Base-by-base conservation (phyloP, 1,140 invertebrate genomes). In the Drosophila willistoni region DNA sequence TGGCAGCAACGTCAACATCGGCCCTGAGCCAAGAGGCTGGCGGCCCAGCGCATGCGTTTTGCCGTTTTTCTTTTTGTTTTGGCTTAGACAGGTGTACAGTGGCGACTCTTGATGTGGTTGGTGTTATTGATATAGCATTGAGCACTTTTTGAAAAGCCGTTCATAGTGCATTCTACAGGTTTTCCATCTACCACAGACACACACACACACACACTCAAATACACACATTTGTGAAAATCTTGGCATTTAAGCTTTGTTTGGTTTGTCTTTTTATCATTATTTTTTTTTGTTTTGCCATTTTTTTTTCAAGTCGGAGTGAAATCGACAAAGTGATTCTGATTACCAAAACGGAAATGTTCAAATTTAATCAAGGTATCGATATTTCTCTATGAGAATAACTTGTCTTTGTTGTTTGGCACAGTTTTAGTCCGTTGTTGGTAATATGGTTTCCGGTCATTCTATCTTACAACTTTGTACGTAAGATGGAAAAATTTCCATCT, bases 81-180 rank as follows among this genome's bases (percentile, higher is more conserved):
- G 79, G 75, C 79, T 79, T 68, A 82, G 79, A 73, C 82, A 86
- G 82, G 82, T 86, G 82, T 81, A 87, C 69, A 56, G 57, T 60
- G 65, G 68, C 17, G 69, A 68, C 39, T 79, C 63, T 67, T 62
- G 81, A 55, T 56, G 73, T 59, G 34, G 69, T 51, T 75, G 64
- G 39, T 79, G 80, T 71, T 86, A 86, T 86, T 79, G 82, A 86
- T 86, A 86, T 87, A 87, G 82, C 83, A 87, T 87, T 86, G 82
- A 87, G 75, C 79, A 87, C 76, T 87, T 76, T 82, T 87, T 82
- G 83, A 87, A 87, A 86, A 86, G 79, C 76, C 83, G 83, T 87
- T 51, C 44, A 22, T 22, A 70, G 76, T 87, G 83, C 83, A 86
- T 87, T 86, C 83, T 86, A 86, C 83, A 82, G 76, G 83, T 87